phyloP scores from a whole-genome alignment of 2,797 vertebrate genomes.

The Melanotaenia pygmaea region DNA sequence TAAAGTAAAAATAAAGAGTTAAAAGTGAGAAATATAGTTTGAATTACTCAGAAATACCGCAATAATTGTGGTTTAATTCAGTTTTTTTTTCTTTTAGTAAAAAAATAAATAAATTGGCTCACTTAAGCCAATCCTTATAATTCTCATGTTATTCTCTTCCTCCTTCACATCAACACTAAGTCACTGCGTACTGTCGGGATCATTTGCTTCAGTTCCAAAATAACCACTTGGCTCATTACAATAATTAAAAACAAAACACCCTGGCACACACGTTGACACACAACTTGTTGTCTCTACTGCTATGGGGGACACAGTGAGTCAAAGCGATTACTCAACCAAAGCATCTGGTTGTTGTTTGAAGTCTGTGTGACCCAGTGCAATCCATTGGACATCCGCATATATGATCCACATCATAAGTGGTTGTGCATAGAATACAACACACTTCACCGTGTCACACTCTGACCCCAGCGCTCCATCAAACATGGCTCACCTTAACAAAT shows the following conservation, averaged over 20 bases:
- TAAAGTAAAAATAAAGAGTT: not conserved
- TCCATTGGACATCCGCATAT: constrained; percentile 40
- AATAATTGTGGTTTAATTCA: not conserved
- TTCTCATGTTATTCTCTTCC: constrained; percentile 11
- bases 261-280: constrained; percentile 45
- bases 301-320: constrained; percentile 60
- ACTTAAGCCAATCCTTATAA: constrained; percentile 5
- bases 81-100: not conserved
- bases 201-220: constrained; percentile 46
- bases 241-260: constrained; percentile 65
- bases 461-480: constrained; percentile 56
- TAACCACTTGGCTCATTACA: constrained; percentile 46
- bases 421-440: constrained; percentile 41
- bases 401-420: constrained; percentile 70
- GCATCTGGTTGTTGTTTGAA: constrained; percentile 74
- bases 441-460: constrained; percentile 54
- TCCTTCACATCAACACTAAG: constrained; percentile 47
- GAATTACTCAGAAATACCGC: not conserved
- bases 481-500: constrained; percentile 64
- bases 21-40: not conserved
- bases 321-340: constrained; percentile 65
- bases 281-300: constrained; percentile 40
- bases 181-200: constrained; percentile 48
- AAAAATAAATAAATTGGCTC: not conserved
- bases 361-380: constrained; percentile 24